These are phyloP conservation scores for Calosoma granatense DNA, from an alignment of 1,140 invertebrate species.

Conservation along the genomic window DNA sequence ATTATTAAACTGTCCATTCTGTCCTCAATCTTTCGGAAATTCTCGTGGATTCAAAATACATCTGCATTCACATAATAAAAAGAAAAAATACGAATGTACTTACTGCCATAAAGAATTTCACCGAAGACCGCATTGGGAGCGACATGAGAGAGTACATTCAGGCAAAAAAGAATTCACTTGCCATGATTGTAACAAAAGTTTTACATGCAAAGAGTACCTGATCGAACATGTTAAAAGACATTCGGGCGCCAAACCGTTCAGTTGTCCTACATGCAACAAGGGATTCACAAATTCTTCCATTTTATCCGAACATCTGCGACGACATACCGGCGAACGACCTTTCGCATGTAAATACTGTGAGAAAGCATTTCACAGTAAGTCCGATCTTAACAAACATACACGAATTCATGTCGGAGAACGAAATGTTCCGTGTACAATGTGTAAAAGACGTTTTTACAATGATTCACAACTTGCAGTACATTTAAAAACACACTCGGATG, in stretches of 20 bases:
- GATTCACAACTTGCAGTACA: neutral
- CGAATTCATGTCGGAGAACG: conserved; percentile 5
- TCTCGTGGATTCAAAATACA: neutral
- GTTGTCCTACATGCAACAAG: conserved; percentile 43
- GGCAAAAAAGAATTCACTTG: neutral
- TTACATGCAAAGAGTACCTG: neutral
- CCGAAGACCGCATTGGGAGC: neutral
- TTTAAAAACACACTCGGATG: conserved; percentile 10
- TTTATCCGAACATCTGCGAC: conserved; percentile 26
- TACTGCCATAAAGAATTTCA: neutral
- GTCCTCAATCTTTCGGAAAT: neutral
- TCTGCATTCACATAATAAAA: neutral
- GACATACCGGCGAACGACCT: conserved; percentile 39
- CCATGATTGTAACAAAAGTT: neutral
- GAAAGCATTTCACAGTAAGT: conserved; percentile 20
- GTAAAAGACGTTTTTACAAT: conserved; percentile 5
- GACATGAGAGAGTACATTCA: neutral
- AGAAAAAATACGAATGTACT: neutral
- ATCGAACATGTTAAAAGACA: conserved; percentile 35
- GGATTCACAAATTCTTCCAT: conserved; percentile 33
- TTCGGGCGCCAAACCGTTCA: conserved; percentile 41
- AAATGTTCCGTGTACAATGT: neutral
- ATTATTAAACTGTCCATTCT: neutral
- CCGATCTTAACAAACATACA: conserved; percentile 12
- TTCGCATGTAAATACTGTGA: conserved; percentile 23